phyloP scores from a whole-genome alignment of 2,113 vertebrate genomes.

The Gavialis gangeticus region DNA sequence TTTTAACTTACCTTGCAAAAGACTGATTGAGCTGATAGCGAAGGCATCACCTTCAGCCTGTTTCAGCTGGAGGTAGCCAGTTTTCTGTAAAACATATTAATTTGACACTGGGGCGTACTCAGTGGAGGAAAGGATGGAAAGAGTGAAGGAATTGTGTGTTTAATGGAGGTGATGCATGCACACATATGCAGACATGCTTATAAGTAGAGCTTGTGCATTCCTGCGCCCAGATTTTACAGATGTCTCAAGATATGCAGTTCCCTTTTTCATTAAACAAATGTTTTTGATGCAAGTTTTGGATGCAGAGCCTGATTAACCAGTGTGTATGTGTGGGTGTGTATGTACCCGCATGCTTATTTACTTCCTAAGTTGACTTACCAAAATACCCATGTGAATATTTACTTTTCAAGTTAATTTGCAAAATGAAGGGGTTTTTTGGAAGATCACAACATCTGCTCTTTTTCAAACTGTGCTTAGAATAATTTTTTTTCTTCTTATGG shows the following conservation, averaged over 20 bases:
- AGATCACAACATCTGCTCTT: background rate
- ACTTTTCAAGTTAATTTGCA: too few species aligned
- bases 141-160: background rate
- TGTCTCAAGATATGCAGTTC: too few species aligned
- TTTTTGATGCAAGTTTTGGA: too few species aligned
- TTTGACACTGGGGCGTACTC: constrained; percentile 46
- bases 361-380: background rate
- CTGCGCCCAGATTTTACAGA: too few species aligned
- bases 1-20: constrained; percentile 50
- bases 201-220: background rate
- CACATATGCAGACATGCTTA: background rate
- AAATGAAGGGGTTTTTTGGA: too few species aligned
- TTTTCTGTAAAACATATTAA: constrained; percentile 13
- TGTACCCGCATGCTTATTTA: background rate
- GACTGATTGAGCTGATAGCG: constrained; percentile 60
- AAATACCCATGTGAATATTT: background rate
- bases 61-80: constrained; percentile 30
- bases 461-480: background rate
- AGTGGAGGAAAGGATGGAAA: constrained; percentile 11
- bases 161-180: background rate
- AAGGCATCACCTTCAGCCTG: constrained; percentile 17
- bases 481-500: background rate
- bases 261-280: too few species aligned
- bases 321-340: too few species aligned
- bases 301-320: too few species aligned